A percentile compares a stretch with the other conserved stretches of the same genome.
Evolutionary conservation across 1,140 invertebrate genomes (phyloP).

Genomic region (Caenorhabditis tropicalis): DNA sequence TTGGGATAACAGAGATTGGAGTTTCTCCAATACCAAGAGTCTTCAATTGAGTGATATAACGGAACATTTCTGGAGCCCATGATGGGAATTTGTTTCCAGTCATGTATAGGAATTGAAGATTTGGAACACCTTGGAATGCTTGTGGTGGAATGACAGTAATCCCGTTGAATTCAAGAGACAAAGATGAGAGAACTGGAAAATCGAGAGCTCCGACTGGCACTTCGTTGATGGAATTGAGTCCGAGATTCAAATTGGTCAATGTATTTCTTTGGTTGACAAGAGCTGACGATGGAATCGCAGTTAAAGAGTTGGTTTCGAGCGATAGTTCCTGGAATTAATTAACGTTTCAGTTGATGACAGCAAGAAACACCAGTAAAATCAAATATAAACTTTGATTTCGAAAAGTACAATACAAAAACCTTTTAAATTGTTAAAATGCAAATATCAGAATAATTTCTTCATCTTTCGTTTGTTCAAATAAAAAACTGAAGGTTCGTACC

Average conservation of each 20-base stretch:
- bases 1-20: conserved; percentile 69
- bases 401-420: too few species aligned
- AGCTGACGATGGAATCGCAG: conserved; percentile 67
- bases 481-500: background rate
- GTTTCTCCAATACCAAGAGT: conserved; percentile 72
- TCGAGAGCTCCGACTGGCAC: conserved; percentile 71
- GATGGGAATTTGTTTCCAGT: conserved; percentile 71
- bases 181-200: conserved; percentile 65
- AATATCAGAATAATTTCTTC: background rate
- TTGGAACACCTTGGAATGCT: conserved; percentile 71
- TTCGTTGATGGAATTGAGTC: conserved; percentile 68
- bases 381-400: background rate
- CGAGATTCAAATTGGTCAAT: conserved; percentile 69
- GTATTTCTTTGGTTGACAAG: conserved; percentile 65
- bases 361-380: too few species aligned
- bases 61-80: conserved; percentile 72
- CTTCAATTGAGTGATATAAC: conserved; percentile 68
- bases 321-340: conserved; percentile 64
- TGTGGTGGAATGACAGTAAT: conserved; percentile 71
- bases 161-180: conserved; percentile 71
- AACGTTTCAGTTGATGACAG: background rate
- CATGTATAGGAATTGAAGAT: conserved; percentile 70
- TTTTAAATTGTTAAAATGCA: too few species aligned
- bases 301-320: conserved; percentile 70
- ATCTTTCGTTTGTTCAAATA: background rate